These are phyloP conservation scores for Dendrocincla fuliginosa DNA, from an alignment of 2,797 vertebrate genomes.

Conservation along the genomic window DNA sequence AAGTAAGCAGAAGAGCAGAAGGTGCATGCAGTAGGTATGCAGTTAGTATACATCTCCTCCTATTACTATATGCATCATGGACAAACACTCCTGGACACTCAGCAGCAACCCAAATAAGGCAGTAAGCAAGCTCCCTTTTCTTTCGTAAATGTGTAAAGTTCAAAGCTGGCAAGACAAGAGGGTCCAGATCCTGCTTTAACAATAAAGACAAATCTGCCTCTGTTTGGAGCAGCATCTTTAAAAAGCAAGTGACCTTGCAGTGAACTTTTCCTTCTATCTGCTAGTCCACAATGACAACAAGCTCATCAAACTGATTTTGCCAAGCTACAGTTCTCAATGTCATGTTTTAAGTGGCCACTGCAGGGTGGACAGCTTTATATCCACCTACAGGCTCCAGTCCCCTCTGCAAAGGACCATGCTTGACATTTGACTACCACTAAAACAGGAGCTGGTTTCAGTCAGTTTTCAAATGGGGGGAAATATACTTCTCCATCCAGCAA, in stretches of 20 bases:
- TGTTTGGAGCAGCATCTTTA: constrained; percentile 21
- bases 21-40: neutral
- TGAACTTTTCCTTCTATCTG: neutral
- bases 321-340: neutral
- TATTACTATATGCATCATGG: rapidly evolving
- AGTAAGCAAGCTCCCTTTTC: neutral
- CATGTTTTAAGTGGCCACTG: neutral
- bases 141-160: neutral
- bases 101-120: neutral
- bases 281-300: neutral
- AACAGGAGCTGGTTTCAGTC: neutral
- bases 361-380: neutral
- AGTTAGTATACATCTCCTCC: neutral
- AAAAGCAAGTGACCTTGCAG: constrained; percentile 10
- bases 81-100: neutral
- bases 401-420: neutral
- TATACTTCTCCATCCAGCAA: neutral
- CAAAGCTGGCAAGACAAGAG: constrained; percentile 9
- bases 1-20: neutral
- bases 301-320: neutral
- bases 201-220: constrained; percentile 10
- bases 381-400: neutral
- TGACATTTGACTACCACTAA: neutral
- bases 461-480: neutral
- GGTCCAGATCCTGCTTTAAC: constrained; percentile 8